Percentiles rank a stretch among this genome's conserved stretches.
These are phyloP conservation scores for Capitulum mitella DNA, from an alignment of 2,888 invertebrate genomes.

Conservation along the genomic window DNA sequence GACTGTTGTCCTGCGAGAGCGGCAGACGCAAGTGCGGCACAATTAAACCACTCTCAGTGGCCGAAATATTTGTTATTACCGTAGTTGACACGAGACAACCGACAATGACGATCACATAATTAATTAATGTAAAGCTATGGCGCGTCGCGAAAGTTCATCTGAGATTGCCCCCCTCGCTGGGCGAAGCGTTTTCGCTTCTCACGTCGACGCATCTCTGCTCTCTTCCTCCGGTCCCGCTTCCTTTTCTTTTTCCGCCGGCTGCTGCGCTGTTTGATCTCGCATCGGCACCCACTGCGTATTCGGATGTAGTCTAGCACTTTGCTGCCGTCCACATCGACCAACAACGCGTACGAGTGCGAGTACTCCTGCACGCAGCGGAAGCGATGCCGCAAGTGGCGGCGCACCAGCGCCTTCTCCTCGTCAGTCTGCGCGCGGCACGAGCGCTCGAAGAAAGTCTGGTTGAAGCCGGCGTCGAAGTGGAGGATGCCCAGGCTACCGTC, in stretches of 20 bases:
- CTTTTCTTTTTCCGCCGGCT: background rate
- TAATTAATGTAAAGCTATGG: constrained; percentile 9
- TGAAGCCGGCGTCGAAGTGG: background rate
- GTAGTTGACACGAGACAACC: background rate
- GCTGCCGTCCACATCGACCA: background rate
- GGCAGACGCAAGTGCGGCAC: background rate
- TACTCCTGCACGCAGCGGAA: constrained; percentile 6
- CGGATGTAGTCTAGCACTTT: background rate
- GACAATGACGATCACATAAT: background rate
- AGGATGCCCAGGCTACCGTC: background rate
- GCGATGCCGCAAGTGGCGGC: background rate
- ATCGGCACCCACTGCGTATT: background rate
- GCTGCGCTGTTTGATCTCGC: background rate
- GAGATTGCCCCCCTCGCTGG: constrained; percentile 4
- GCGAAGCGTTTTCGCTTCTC: background rate
- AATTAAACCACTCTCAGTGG: background rate
- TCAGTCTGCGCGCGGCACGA: background rate
- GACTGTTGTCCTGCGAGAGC: background rate
- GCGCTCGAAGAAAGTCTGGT: background rate
- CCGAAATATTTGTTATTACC: background rate
- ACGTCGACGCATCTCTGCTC: background rate
- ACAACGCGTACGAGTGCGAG: background rate
- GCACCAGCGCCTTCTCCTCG: background rate
- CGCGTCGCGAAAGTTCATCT: background rate
- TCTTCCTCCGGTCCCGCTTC: background rate